Evolutionary conservation across 2,113 vertebrate genomes (phyloP).

Genomic region (Phyllostomus discolor): DNA sequence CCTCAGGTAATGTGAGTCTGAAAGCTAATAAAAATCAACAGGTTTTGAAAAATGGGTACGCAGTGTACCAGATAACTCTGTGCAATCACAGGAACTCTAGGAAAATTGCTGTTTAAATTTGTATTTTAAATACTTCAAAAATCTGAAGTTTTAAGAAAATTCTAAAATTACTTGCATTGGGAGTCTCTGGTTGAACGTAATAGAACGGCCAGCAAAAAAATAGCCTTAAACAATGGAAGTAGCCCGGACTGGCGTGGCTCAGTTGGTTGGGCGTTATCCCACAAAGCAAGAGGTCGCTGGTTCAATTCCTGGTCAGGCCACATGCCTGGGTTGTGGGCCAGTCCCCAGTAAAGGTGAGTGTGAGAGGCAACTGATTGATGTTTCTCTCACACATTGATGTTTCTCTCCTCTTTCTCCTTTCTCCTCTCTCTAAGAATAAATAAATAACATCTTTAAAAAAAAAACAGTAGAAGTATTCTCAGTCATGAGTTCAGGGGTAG

Average conservation of each 20-base stretch:
- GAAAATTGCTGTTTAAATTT: neutral
- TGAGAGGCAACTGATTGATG: no score
- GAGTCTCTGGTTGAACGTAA: neutral
- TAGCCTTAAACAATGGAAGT: neutral
- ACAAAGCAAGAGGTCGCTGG: no score
- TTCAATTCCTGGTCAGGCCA: no score
- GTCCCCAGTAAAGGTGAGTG: no score
- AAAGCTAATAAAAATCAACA: constrained; percentile 22
- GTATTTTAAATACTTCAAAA: neutral
- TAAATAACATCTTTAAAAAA: no score
- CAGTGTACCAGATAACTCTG: neutral
- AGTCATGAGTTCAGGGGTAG: neutral
- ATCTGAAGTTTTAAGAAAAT: neutral
- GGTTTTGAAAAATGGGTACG: neutral
- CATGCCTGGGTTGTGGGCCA: no score
- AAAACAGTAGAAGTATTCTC: neutral
- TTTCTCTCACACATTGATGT: no score
- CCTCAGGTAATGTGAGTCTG: constrained; percentile 3
- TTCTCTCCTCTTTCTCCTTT: no score
- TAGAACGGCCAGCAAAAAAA: neutral
- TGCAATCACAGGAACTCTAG: neutral
- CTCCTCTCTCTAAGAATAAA: no score
- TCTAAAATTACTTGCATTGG: neutral
- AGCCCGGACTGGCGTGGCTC: no score
- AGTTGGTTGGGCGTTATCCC: no score